These are phyloP conservation scores for Corythaeola cristata DNA, from an alignment of 2,113 vertebrate species.

Conservation along the genomic window DNA sequence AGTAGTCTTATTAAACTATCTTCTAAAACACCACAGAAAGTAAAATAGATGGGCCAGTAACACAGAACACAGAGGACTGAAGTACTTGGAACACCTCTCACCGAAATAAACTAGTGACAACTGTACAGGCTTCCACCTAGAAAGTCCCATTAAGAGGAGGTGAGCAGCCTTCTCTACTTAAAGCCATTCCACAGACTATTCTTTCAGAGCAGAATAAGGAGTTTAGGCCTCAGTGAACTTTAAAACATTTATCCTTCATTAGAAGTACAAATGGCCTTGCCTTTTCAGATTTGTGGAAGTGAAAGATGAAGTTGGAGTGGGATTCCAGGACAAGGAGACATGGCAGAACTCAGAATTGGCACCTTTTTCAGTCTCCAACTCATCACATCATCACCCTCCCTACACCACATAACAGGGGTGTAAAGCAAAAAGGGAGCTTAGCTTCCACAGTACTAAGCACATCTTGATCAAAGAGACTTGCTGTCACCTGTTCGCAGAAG, in stretches of 20 bases:
- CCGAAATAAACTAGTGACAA: neutral
- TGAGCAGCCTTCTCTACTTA: neutral
- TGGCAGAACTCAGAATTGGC: neutral
- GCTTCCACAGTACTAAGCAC: neutral
- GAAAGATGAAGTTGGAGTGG: neutral
- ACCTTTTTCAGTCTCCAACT: neutral
- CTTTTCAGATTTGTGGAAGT: neutral
- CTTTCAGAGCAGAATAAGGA: neutral
- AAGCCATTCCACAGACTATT: neutral
- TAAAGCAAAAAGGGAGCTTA: neutral
- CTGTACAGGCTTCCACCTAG: neutral
- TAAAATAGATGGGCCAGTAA: neutral
- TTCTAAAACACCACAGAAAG: neutral
- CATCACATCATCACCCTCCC: neutral
- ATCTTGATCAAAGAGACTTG: neutral
- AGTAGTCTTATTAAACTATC: neutral
- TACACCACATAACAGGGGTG: neutral
- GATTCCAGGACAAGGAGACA: neutral
- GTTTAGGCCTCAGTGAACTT: neutral
- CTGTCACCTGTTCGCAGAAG: neutral
- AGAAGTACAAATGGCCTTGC: neutral
- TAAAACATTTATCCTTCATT: neutral
- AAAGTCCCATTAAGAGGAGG: neutral
- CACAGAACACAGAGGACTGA: neutral
- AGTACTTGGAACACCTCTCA: neutral